Conservation (phyloP, 2,888 invertebrate genomes). For the Thecophora atra region DNA sequence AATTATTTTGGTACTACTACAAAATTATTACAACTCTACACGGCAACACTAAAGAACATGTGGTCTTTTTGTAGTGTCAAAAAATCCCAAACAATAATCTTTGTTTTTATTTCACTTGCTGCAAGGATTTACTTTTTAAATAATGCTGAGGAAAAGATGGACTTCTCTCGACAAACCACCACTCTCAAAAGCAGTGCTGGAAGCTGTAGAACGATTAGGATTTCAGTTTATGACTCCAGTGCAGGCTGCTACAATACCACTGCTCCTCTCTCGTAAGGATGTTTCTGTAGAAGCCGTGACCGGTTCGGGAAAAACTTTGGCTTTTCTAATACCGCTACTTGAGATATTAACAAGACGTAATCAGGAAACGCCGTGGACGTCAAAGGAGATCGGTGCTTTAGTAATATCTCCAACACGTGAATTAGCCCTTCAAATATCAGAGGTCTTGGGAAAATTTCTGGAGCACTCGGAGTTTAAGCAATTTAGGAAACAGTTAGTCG, state of each 20-base stretch:
- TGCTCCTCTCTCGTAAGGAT: slow-evolving; percentile 90
- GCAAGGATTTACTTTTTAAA: background rate
- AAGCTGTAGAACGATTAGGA: slow-evolving; percentile 68
- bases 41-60: slow-evolving; percentile 43
- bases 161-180: slow-evolving; percentile 65
- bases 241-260: slow-evolving; percentile 86
- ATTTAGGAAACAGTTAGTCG: slow-evolving; percentile 72
- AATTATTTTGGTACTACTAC: too few species aligned
- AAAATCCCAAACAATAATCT: slow-evolving; percentile 32
- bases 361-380: slow-evolving; percentile 72
- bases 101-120: background rate
- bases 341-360: slow-evolving; percentile 79
- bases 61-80: slow-evolving; percentile 30
- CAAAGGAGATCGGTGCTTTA: slow-evolving; percentile 84
- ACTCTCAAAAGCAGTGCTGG: slow-evolving; percentile 68
- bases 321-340: slow-evolving; percentile 91
- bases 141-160: slow-evolving; percentile 64
- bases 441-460: slow-evolving; percentile 70
- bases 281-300: slow-evolving; percentile 98
- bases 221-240: slow-evolving; percentile 72
- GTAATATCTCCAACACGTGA: slow-evolving; percentile 97
- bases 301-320: slow-evolving; percentile 97
- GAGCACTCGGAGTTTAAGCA: slow-evolving; percentile 67
- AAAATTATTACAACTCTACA: background rate
- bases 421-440: slow-evolving; percentile 87